These are phyloP conservation scores for Syrrhaptes paradoxus DNA, from an alignment of 2,113 vertebrate species.

Conservation along the genomic window DNA sequence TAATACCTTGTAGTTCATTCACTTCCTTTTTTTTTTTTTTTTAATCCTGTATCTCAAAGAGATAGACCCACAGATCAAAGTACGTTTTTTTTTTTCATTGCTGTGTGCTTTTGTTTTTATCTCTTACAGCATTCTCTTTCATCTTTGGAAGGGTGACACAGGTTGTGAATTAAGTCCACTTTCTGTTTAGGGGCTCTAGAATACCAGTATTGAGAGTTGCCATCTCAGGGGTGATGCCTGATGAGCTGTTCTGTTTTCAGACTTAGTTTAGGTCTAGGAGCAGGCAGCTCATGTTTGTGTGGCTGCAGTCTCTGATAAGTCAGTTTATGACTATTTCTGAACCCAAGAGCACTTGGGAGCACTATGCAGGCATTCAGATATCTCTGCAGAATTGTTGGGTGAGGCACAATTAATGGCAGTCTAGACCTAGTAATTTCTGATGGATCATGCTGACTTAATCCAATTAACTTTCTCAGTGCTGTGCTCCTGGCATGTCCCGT, in stretches of 20 bases:
- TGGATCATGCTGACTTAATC: not conserved
- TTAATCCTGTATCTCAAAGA: not conserved
- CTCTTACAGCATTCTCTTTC: not conserved
- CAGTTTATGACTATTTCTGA: not conserved
- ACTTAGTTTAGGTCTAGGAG: not conserved
- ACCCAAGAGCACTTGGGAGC: not conserved
- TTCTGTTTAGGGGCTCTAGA: not conserved
- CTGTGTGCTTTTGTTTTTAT: not conserved
- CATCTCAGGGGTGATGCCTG: not conserved
- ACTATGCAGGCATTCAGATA: fast-evolving
- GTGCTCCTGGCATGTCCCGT: not conserved
- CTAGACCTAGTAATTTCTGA: not conserved
- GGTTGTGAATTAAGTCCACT: not conserved
- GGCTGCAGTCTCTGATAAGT: not conserved
- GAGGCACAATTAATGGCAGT: not conserved
- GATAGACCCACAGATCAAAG: not conserved
- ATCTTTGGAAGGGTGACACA: not conserved
- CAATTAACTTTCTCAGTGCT: not conserved
- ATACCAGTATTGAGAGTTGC: not conserved
- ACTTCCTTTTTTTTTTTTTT: not conserved
- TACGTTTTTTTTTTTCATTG: not conserved
- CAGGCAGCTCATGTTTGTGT: fast-evolving
- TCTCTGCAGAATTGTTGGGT: not conserved
- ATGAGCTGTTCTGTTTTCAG: not conserved
- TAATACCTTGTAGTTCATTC: not conserved